Percentiles rank a stretch among this genome's conserved stretches.
Conservation (phyloP, 2,888 invertebrate genomes). For the Taenaris catops region DNA sequence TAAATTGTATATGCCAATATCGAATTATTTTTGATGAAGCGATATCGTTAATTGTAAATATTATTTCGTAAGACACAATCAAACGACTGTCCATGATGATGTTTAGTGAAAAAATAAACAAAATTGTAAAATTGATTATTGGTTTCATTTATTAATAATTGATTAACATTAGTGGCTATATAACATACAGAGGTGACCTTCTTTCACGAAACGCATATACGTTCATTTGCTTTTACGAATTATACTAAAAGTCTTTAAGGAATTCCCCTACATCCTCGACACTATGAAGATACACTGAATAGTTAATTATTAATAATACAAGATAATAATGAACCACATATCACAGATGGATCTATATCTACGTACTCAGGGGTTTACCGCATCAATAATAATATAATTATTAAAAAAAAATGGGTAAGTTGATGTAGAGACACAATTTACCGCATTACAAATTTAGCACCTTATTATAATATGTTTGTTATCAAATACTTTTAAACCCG, state of each 20-base stretch:
- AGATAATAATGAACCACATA: conserved; percentile 39
- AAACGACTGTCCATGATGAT: conserved; percentile 26
- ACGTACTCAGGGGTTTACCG: too few relatives aligned
- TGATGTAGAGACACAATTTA: too few relatives aligned
- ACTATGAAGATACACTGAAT: conserved; percentile 13
- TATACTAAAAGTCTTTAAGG: conserved; percentile 1
- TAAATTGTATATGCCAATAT: conserved; percentile 7
- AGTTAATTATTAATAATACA: conserved; percentile 14
- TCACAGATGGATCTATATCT: conserved; percentile 69
- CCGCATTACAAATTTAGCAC: too few relatives aligned
- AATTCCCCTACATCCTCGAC: conserved; percentile 10
- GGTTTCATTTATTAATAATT: conserved; percentile 27
- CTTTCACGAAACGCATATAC: not conserved
- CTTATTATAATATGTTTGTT: too few relatives aligned
- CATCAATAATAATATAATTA: too few relatives aligned
- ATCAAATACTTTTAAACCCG: too few relatives aligned
- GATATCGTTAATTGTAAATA: conserved; percentile 32
- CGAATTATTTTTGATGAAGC: conserved; percentile 27
- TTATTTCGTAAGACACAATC: conserved; percentile 25
- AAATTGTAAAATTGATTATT: conserved; percentile 31
- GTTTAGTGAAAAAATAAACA: conserved; percentile 28
- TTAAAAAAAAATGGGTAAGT: too few relatives aligned
- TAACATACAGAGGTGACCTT: too few relatives aligned
- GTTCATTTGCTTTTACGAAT: not conserved
- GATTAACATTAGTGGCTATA: conserved; percentile 8